Percentiles rank a stretch among this genome's conserved stretches.
Conservation (phyloP, 2,113 vertebrate species). For the Notothenia rossii region DNA sequence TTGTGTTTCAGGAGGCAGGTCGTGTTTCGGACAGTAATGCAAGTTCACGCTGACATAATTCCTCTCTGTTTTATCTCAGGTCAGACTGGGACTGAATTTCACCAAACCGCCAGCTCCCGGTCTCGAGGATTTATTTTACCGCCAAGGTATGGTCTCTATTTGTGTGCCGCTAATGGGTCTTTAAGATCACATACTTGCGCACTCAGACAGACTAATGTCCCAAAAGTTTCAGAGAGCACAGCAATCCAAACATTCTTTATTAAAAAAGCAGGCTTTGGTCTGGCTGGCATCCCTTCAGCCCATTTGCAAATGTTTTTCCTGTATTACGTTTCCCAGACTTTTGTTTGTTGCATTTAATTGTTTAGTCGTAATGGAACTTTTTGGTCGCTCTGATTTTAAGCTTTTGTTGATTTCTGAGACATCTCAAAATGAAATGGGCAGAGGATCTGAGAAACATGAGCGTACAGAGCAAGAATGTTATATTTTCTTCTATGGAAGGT, state of each 20-base stretch:
- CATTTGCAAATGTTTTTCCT: slow-evolving; percentile 60
- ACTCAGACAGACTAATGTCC: slow-evolving; percentile 47
- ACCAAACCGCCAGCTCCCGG: slow-evolving; percentile 79
- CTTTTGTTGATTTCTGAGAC: slow-evolving; percentile 29
- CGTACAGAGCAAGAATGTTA: slow-evolving; percentile 1
- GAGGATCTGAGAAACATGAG: slow-evolving; percentile 22
- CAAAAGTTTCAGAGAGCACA: slow-evolving; percentile 21
- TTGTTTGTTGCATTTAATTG: slow-evolving; percentile 58
- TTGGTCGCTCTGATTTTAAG: slow-evolving; percentile 44
- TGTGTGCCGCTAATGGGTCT: slow-evolving; percentile 47
- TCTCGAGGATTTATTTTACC: slow-evolving; percentile 84
- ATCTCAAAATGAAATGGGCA: slow-evolving; percentile 36
- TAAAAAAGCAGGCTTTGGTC: slow-evolving; percentile 54
- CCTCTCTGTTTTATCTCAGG: slow-evolving; percentile 72
- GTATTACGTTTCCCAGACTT: slow-evolving; percentile 51
- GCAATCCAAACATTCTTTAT: slow-evolving; percentile 55
- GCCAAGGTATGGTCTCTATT: slow-evolving; percentile 70
- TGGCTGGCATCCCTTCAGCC: slow-evolving; percentile 39
- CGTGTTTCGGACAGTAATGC: slow-evolving; percentile 28
- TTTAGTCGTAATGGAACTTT: slow-evolving; percentile 25
- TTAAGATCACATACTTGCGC: slow-evolving; percentile 57
- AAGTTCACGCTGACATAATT: slow-evolving; percentile 34
- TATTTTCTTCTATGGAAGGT: slow-evolving; percentile 22
- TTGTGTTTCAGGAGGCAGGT: slow-evolving; percentile 44
- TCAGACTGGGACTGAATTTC: slow-evolving; percentile 78